Base-by-base conservation (phyloP, 2,888 invertebrate species). In the Euplagia quadripunctaria region DNA sequence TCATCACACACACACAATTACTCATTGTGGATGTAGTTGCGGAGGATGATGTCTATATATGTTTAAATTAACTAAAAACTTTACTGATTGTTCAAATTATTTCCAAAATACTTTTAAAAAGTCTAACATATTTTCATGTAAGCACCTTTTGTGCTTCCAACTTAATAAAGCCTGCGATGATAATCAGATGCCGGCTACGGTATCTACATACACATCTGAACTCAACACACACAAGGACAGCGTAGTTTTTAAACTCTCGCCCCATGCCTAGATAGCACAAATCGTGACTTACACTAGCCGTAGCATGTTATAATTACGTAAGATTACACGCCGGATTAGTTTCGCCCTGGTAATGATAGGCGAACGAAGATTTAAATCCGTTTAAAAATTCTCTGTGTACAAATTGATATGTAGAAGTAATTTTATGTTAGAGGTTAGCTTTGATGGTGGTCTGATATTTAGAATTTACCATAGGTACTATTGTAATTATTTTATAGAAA, bases 201-300 rank as follows among this genome's bases (percentile, higher is more conserved):
- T 90, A 88, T 89, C 90, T 90, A 89, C 87, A 87, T 86, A 87
- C 82, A 83, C 83, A 84, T 82, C 83, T 75, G 80, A 82, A 81
- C 85, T 88, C 86, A 86, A 83, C 82, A 87, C 78, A 79, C 75
- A 79, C 80, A 71, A 70, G 76, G 78, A 79, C 75, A 81, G 83
- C 85, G 86, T 85, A 90, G 87, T 90, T 92, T 93, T 93, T 88
- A 91, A 91, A 88, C 87, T 89, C 90, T 87, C 87, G 84, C 86
- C 85, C 83, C 86, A 86, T 84, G 87, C 85, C 88, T 87, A 92
- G 94, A 94, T 94, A 94, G 91, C 88, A 91, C 84, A 90, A 92
- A 90, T 94, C 95, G 95, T 95, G 95, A 95, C 95, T 93, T 93
- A 92, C 91, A 91, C 94, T 91, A 91, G 90, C 85, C 85, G 87